Evolutionary conservation across 2,888 invertebrate species (phyloP).

Genomic region (Vandiemenella viatica): DNA sequence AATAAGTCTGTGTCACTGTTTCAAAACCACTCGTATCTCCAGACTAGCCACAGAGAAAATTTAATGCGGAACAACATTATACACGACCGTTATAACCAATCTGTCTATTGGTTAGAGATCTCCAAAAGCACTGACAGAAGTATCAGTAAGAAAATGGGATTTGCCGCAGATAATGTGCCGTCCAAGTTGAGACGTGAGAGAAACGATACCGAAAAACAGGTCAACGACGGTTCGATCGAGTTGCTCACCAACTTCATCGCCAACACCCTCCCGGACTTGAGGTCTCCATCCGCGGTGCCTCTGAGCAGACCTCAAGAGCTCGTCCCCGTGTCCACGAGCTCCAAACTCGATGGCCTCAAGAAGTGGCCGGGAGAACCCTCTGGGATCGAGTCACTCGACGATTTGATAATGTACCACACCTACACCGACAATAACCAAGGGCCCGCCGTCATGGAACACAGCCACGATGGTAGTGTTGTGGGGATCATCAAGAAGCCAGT

Average conservation of each 20-base stretch:
- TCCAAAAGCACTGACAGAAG: too few species aligned
- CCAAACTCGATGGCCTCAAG: conserved; percentile 1
- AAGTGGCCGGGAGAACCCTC: conserved; percentile 7
- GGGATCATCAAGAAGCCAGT: conserved; percentile 8
- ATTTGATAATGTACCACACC: conserved; percentile 11
- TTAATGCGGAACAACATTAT: too few species aligned
- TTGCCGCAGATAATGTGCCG: too few species aligned
- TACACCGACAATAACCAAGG: conserved; percentile 7
- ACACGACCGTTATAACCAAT: too few species aligned
- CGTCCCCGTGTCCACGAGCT: not conserved
- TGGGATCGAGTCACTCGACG: conserved; percentile 7
- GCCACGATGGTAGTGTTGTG: conserved; percentile 1
- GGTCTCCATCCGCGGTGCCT: not conserved
- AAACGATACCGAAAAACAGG: not conserved
- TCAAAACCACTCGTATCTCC: too few species aligned
- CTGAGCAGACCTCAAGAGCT: not conserved
- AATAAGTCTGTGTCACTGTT: too few species aligned
- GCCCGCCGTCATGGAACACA: conserved; percentile 5
- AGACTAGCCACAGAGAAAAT: too few species aligned
- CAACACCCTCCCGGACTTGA: conserved; percentile 5
- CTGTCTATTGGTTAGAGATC: too few species aligned
- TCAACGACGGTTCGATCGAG: not conserved
- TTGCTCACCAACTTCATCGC: conserved; percentile 5
- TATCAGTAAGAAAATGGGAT: too few species aligned
- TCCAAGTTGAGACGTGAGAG: too few species aligned